These are phyloP conservation scores for Melanostigma gelatinosum DNA, from an alignment of 2,113 vertebrate genomes.

Conservation along the genomic window DNA sequence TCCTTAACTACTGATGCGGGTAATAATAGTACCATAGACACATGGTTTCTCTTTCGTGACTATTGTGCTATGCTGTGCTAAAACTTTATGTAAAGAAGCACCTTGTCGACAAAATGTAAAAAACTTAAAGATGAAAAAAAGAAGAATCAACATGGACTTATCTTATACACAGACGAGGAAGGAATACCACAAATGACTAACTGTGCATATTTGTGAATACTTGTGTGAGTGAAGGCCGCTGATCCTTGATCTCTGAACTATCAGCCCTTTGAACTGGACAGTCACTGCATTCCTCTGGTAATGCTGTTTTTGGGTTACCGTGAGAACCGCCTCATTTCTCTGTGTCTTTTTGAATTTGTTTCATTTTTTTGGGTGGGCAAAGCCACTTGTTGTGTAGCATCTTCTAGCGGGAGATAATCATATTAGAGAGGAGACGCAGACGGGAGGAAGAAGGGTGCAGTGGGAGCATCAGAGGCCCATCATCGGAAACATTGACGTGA, in stretches of 20 bases:
- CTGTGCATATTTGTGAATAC: conserved; percentile 76
- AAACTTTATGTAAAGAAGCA: conserved; percentile 90
- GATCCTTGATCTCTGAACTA: conserved; percentile 72
- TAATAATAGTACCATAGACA: conserved; percentile 88
- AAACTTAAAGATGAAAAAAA: conserved; percentile 59
- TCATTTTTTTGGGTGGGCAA: conserved; percentile 50
- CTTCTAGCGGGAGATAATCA: conserved; percentile 84
- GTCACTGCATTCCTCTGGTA: conserved; percentile 70
- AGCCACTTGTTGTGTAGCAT: conserved; percentile 78
- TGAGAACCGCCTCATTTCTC: conserved; percentile 64
- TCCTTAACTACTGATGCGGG: conserved; percentile 89
- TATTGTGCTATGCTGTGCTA: conserved; percentile 88
- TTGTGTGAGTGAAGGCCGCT: conserved; percentile 63
- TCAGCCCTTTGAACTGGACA: conserved; percentile 69
- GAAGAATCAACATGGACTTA: conserved; percentile 67
- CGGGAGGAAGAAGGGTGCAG: conserved; percentile 48
- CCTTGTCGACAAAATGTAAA: conserved; percentile 85
- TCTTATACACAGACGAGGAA: conserved; percentile 73
- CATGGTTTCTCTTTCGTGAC: conserved; percentile 87
- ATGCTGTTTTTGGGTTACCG: conserved; percentile 69
- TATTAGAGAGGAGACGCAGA: conserved; percentile 67
- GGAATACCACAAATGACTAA: conserved; percentile 55
- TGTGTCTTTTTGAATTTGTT: conserved; percentile 39
- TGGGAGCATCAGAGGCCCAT: conserved; percentile 40
- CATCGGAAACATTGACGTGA: conserved; percentile 33